phyloP scores from a whole-genome alignment of 2,113 vertebrate species.

The Haemorhous mexicanus region DNA sequence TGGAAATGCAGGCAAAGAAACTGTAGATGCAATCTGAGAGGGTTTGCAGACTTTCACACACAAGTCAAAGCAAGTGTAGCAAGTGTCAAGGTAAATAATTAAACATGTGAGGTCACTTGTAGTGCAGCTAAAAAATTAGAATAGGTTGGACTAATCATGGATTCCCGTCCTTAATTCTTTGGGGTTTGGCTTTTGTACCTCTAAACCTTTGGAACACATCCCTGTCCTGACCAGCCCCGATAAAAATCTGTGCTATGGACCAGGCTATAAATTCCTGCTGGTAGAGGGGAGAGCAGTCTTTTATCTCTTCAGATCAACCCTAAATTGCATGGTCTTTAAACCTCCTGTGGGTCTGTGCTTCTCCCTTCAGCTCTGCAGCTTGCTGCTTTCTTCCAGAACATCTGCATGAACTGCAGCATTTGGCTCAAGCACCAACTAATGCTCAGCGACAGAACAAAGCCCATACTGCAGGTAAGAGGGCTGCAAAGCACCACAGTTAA shows the following conservation, averaged over 20 bases:
- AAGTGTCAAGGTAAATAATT: neutral
- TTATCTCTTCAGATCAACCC: neutral
- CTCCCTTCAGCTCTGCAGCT: neutral
- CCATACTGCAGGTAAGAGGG: neutral
- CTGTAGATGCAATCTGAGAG: neutral
- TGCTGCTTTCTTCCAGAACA: neutral
- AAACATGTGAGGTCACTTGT: neutral
- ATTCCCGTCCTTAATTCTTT: neutral
- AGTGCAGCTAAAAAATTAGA: neutral
- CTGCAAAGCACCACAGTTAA: conserved; percentile 8
- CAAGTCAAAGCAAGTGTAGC: neutral
- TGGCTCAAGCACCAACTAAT: neutral
- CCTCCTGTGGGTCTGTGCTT: neutral
- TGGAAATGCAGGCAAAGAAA: neutral
- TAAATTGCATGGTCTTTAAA: neutral
- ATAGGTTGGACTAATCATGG: neutral
- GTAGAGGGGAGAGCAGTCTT: neutral
- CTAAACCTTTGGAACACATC: neutral
- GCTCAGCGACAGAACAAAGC: neutral
- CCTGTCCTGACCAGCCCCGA: neutral
- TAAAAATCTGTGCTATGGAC: neutral
- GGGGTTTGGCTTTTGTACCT: neutral
- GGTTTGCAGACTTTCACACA: neutral
- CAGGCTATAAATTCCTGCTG: neutral
- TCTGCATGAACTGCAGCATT: neutral